These are phyloP conservation scores for Periophthalmus magnuspinnatus DNA, from an alignment of 2,797 vertebrate genomes.

Conservation along the genomic window DNA sequence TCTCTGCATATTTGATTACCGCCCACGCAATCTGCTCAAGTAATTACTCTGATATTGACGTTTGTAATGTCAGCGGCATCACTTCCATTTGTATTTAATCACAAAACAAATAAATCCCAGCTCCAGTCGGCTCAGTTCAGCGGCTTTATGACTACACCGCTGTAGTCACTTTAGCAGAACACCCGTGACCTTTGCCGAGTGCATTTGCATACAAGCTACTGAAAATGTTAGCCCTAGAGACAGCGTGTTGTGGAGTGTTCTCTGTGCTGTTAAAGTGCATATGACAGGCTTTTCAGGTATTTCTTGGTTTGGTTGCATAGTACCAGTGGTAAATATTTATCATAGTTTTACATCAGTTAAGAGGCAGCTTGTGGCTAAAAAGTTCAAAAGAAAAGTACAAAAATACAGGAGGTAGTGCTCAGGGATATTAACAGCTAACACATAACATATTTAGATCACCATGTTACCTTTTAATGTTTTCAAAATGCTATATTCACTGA, in stretches of 20 bases:
- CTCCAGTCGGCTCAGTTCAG: constrained; percentile 20
- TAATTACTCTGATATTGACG: constrained; percentile 27
- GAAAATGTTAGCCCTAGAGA: constrained; percentile 10
- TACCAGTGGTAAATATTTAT: too few species aligned
- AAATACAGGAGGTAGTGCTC: too few species aligned
- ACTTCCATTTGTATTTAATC: constrained; percentile 2
- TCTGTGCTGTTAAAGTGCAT: constrained; percentile 2
- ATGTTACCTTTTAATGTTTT: too few species aligned
- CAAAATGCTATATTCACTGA: too few species aligned
- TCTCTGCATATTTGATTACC: constrained; percentile 15
- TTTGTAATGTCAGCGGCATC: constrained; percentile 30
- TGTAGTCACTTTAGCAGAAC: constrained; percentile 12
- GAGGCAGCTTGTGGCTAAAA: too few species aligned
- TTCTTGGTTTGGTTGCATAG: too few species aligned
- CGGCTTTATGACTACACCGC: constrained; percentile 29
- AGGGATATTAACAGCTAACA: too few species aligned
- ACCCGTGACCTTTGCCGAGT: constrained; percentile 46
- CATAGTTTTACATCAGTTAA: too few species aligned
- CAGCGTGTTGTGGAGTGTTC: not conserved
- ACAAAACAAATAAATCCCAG: constrained; percentile 14
- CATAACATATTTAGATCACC: too few species aligned
- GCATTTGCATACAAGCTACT: constrained; percentile 13
- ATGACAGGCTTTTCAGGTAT: too few species aligned
- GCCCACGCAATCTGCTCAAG: constrained; percentile 10
- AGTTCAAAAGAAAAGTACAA: too few species aligned